A percentile compares a stretch with the other conserved stretches of the same genome.
phyloP scores from a whole-genome alignment of 2,888 invertebrate species.

The Hermaeophaga mercurialis region DNA sequence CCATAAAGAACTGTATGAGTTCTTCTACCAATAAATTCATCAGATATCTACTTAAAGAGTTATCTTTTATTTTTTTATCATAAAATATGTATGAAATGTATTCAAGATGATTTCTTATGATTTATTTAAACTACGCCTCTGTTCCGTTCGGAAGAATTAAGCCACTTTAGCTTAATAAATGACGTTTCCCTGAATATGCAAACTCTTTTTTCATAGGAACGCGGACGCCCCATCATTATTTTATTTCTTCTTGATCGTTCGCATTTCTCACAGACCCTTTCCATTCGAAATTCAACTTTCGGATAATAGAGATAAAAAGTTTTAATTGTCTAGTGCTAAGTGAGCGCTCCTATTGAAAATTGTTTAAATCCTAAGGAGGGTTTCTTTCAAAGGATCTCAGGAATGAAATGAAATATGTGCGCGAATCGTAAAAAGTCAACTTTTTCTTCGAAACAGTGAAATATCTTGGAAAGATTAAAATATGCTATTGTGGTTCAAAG shows the following conservation, averaged over 20 bases:
- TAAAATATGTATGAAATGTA: too few relatives aligned
- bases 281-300: constrained; percentile 27
- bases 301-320: constrained; percentile 37
- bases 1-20: too few relatives aligned
- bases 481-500: too few relatives aligned
- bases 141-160: constrained; percentile 38
- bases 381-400: constrained; percentile 4
- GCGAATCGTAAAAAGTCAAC: not conserved
- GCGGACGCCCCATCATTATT: constrained; percentile 37
- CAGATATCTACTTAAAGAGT: too few relatives aligned
- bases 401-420: constrained; percentile 14
- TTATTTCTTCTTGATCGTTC: constrained; percentile 35
- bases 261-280: constrained; percentile 11
- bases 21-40: too few relatives aligned
- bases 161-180: constrained; percentile 45
- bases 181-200: constrained; percentile 46
- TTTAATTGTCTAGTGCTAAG: constrained; percentile 35
- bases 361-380: constrained; percentile 21
- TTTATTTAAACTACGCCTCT: constrained; percentile 1
- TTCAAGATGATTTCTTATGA: too few relatives aligned
- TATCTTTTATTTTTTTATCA: too few relatives aligned
- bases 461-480: not conserved
- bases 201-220: constrained; percentile 40
- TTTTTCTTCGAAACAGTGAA: constrained; percentile 2
- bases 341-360: constrained; percentile 29